Base-by-base conservation (phyloP, 2,888 invertebrate species). In the Dicycla oo region DNA sequence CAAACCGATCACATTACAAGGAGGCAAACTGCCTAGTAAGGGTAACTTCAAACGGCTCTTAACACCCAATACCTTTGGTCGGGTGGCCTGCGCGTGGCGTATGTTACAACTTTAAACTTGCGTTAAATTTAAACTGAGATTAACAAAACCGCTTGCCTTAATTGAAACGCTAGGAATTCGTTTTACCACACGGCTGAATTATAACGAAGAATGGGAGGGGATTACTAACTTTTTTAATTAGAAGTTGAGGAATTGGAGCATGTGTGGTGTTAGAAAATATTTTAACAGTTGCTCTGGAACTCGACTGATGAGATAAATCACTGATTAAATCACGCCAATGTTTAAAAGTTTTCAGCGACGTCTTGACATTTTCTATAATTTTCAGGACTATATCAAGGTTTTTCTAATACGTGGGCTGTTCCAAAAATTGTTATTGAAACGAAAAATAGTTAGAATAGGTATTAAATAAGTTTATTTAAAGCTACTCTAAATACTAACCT, bases 121-220 rank as follows among this genome's bases (percentile, higher is more conserved):
- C 38, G 64, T 56, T 65, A 75, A 62, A 68, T 60, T 74, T 68
- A 74, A 68, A 69, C 56, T 34, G 86, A 90, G 88, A 89, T 88
- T 87, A 87, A 90, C 86, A 91, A 87, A 83, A 88, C 88, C 87
- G 75, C 84, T 73, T 60, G 78, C 87, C 89, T 88, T 92, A 90
- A 93, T 93, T 92, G 91, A 90, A 93, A 89, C 85, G 77, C 73
- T 68, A 89, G 87, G 90, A 88, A 90, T 90, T 91, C 92, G 92
- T 93, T 92, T 90, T 89, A 80, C 79, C 74, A 85, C 83, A 86
- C 82, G 88, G 74, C 71, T 86, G 84, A 84, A 84, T 82, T 85
- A 81, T 73, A 82, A 75, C 67, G 80, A 79, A 81, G 86, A 79
- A 84, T 82, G 82, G 23, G 34, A 73, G 67, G 69, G 75, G 69